Percentiles rank a stretch among this genome's conserved stretches.
Evolutionary conservation across 2,888 invertebrate species (phyloP).

Genomic region (Oligia strigilis): DNA sequence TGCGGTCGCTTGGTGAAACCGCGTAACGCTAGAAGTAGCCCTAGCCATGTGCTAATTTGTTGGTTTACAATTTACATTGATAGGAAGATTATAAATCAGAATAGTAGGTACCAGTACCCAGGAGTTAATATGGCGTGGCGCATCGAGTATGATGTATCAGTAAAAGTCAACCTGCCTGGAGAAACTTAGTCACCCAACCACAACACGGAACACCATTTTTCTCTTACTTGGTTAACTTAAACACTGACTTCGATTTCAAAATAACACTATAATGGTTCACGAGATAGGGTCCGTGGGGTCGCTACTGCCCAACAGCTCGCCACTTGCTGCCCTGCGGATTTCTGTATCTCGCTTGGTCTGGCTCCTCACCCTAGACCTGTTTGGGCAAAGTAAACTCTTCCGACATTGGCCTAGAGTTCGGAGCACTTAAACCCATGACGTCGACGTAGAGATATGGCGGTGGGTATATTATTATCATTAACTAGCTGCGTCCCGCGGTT

Average conservation of each 20-base stretch:
- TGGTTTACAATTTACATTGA: conserved; percentile 32
- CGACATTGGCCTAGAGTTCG: too few species aligned
- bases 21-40: conserved; percentile 76
- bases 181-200: neutral
- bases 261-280: neutral
- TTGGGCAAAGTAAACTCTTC: too few species aligned
- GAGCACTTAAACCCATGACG: too few species aligned
- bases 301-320: too few species aligned
- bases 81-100: conserved; percentile 9
- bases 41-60: conserved; percentile 68
- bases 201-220: neutral
- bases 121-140: neutral
- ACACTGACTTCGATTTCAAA: neutral
- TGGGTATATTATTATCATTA: too few species aligned
- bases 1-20: conserved; percentile 73
- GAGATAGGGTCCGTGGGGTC: too few species aligned
- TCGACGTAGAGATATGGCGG: too few species aligned
- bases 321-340: too few species aligned
- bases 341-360: too few species aligned
- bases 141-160: neutral
- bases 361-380: too few species aligned
- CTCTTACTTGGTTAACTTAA: neutral
- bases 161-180: neutral
- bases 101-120: neutral
- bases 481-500: too few species aligned